A percentile compares a stretch with the other conserved stretches of the same genome.
Evolutionary conservation across 2,888 invertebrate genomes (phyloP).

Genomic region (Dorcus parallelipipedus): DNA sequence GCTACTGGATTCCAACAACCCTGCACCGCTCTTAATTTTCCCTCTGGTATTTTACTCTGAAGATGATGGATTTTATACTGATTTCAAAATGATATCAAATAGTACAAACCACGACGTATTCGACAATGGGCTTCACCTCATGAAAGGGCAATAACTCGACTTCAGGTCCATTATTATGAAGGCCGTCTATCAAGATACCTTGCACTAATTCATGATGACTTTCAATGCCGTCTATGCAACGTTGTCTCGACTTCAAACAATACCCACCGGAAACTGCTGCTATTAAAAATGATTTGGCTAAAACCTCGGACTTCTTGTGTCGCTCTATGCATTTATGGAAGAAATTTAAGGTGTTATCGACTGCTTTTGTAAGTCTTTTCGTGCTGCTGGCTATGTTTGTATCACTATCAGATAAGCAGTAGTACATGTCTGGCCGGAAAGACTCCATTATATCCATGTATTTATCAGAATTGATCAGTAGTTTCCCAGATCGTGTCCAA

Average conservation of each 20-base stretch:
- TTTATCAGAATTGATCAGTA: conserved; percentile 59
- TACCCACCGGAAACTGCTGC: conserved; percentile 77
- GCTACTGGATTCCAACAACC: conserved; percentile 77
- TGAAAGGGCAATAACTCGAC: conserved; percentile 53
- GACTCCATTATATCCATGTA: conserved; percentile 76
- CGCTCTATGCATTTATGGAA: conserved; percentile 66
- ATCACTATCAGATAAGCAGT: conserved; percentile 76
- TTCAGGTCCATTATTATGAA: conserved; percentile 70
- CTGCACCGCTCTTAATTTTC: conserved; percentile 69
- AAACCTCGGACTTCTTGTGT: conserved; percentile 54
- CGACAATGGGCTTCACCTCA: conserved; percentile 59
- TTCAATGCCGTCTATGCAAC: conserved; percentile 61
- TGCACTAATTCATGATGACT: conserved; percentile 53
- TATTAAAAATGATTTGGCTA: conserved; percentile 55
- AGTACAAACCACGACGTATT: conserved; percentile 59
- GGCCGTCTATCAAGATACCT: conserved; percentile 80
- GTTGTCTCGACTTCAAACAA: conserved; percentile 59
- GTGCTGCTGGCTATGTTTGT: conserved; percentile 62
- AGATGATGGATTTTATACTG: conserved; percentile 18
- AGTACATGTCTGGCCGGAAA: conserved; percentile 78
- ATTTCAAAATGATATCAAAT: background rate
- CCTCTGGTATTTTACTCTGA: conserved; percentile 62
- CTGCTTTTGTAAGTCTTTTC: conserved; percentile 70
- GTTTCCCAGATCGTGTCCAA: conserved; percentile 77
- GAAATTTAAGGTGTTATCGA: conserved; percentile 64